Evolutionary conservation across 2,888 invertebrate species (phyloP).

Genomic region (Thysanoteuthis rhombus): DNA sequence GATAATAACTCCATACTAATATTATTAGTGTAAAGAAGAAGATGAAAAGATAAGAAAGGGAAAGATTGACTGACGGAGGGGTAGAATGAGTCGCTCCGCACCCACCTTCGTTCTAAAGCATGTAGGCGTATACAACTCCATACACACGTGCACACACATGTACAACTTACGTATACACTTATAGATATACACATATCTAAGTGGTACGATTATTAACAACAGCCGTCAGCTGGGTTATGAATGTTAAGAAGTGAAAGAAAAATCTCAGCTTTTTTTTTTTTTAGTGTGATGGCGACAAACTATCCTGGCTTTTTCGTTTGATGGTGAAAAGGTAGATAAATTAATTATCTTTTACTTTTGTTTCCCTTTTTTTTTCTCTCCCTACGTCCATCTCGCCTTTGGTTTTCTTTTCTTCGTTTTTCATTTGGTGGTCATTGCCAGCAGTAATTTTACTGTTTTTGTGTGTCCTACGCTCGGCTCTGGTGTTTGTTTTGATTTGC

Average conservation of each 20-base stretch:
- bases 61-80: background rate
- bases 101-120: background rate
- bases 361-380: background rate
- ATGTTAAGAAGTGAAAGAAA: background rate
- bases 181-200: background rate
- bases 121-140: background rate
- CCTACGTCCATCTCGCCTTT: background rate
- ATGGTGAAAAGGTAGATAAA: background rate
- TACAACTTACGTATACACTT: background rate
- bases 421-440: background rate
- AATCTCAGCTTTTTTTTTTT: constrained; percentile 12
- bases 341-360: background rate
- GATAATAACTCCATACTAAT: too few relatives aligned
- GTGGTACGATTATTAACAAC: background rate
- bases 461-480: background rate
- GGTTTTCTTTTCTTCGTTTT: background rate
- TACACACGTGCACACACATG: background rate
- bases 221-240: background rate
- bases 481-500: background rate
- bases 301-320: background rate
- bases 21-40: too few relatives aligned
- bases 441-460: too few relatives aligned
- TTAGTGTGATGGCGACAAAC: background rate
- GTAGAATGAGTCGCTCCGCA: too few relatives aligned
- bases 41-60: background rate